Evolutionary conservation across 2,888 invertebrate species (phyloP), one percentile per base, ranked within the genome.

Genomic region (Hetaerina titia): DNA sequence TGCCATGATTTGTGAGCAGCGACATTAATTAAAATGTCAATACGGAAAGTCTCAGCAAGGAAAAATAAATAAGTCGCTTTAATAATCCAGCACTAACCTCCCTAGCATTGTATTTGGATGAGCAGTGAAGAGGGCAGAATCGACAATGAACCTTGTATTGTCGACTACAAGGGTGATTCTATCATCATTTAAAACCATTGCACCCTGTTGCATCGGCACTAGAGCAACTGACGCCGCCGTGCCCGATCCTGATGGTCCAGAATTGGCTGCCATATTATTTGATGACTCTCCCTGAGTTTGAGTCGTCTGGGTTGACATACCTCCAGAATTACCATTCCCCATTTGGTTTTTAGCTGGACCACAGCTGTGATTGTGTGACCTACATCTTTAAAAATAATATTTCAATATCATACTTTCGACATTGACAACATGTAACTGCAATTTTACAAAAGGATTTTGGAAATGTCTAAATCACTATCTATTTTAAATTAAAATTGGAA

Each of bases 31-130:
- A 45, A 45, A 2, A 45, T 45, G 45, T 45, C 4, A 45, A 45
- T 45, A 45, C 4, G 45, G 45, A 45, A 45, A 45, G 45, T 2
- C 45, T 45, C 45, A 45, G 45, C 45, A 45, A 45, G 1, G 45
- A 45, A 45, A 45, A 45, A 45, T 45, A 45, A 45, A 45, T 45
- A 45, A 45, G 45, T 45, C 1, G 25, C 6, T 81, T 81, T 31
- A 31, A 69, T 31, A 81, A 11, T 31, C 31, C 31, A 60, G 60
- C 56, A 95, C 96, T 95, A 96, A 97, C 97, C 97, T 97, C n/a
- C 99, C 99, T 64, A 99, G 97, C 99, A 99, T 99, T 0, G 99
- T 99, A 96, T 99, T 99, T 0, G 99, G 99, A 97, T 99, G 99
- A 5, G 99, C 98, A 17, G 98, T 98, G 96, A 99, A 99, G 95